Evolutionary conservation across 1,140 invertebrate genomes (phyloP), one percentile per base, ranked within the genome.

Genomic region (Holcopasites calliopsidis): DNA sequence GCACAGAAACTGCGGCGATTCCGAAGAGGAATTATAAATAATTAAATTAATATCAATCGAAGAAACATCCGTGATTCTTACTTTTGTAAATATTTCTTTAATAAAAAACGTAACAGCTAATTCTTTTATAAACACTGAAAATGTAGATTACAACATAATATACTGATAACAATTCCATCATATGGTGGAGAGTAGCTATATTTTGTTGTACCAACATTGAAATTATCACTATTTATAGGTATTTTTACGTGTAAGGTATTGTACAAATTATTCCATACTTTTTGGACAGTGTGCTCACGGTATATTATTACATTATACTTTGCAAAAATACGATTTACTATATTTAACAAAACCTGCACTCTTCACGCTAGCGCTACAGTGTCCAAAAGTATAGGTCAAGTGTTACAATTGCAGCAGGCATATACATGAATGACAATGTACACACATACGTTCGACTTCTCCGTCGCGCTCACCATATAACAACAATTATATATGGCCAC

Each of bases 361-460:
- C 79, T 79, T 82, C 74, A 85, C 73, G 77, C 74, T 84, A 82
- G 70, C 71, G 79, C 81, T 82, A 88, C 83, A 82, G 66, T 83
- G 86, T 89, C 87, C 87, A 88, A 90, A 89, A 88, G 85, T 89
- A 89, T 85, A 89, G 79, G 86, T 89, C 87, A 88, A 88, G 77
- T 87, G 85, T 88, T 86, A 88, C 75, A 86, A 86, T n/a, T 87
- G 50, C 50, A 87, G 86, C 80, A 79, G 84, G 71, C 85, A 85
- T 86, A 82, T 80, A 81, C 74, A 82, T 84, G 77, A 49, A 77
- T 80, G 75, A 80, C 75, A 81, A 57, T 77, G 54, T 85, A 85
- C 80, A 85, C 64, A 54, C 50, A 70, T 49, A n/a, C n/a, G n/a
- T n/a, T n/a, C n/a, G n/a, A n/a, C n/a, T n/a, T n/a, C n/a, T n/a